Evolutionary conservation across 2,888 invertebrate species (phyloP).

Genomic region (Dyspetes luteomarginatus): DNA sequence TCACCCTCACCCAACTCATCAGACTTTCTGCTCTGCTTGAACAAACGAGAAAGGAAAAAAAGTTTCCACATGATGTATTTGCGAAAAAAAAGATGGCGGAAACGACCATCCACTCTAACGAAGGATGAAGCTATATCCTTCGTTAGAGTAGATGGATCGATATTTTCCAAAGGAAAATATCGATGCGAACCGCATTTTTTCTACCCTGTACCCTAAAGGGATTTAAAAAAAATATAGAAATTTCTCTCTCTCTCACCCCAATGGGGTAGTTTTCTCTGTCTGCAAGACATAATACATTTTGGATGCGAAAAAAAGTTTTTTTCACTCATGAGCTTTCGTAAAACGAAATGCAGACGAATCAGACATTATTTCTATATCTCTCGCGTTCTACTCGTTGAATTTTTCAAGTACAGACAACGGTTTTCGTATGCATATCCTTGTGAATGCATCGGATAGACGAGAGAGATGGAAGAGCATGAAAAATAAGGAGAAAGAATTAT

Average conservation of each 20-base stretch:
- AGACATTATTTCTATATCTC: neutral
- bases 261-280: neutral
- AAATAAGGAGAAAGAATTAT: conserved; percentile 67
- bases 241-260: neutral
- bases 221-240: neutral
- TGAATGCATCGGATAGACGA: conserved; percentile 34
- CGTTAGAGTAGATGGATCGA: too few species aligned
- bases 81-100: neutral
- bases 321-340: neutral
- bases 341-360: neutral
- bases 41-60: conserved; percentile 6
- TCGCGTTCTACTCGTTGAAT: neutral
- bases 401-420: conserved; percentile 49
- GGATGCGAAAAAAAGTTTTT: neutral
- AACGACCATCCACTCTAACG: neutral
- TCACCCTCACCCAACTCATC: conserved; percentile 9
- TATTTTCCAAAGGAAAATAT: too few species aligned
- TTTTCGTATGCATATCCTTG: conserved; percentile 30
- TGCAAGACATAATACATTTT: neutral
- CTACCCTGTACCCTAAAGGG: neutral
- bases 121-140: neutral
- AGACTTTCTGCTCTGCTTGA: conserved; percentile 16
- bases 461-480: conserved; percentile 4
- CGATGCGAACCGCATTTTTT: neutral
- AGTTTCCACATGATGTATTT: neutral